phyloP scores from a whole-genome alignment of 2,888 invertebrate species.

The Noctua pronuba region DNA sequence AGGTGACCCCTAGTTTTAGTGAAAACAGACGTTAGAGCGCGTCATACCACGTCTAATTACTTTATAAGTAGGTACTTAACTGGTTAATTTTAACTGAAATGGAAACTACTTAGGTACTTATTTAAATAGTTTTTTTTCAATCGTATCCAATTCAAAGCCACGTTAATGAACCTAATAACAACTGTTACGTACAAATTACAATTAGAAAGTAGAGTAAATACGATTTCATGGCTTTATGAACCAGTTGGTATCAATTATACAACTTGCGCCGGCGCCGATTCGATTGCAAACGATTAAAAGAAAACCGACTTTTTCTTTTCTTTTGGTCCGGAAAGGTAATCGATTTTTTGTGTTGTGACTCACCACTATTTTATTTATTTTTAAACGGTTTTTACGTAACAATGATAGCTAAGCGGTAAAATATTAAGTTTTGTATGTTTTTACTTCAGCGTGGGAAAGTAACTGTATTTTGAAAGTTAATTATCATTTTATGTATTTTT shows the following conservation, averaged over 20 bases:
- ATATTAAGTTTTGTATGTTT: not conserved
- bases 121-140: not conserved
- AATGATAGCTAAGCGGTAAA: conserved; percentile 11
- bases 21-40: not conserved
- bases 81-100: not conserved
- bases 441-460: conserved; percentile 48
- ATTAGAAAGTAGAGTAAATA: conserved; percentile 82
- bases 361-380: conserved; percentile 4
- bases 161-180: conserved; percentile 51
- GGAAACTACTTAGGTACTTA: not conserved
- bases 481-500: not conserved
- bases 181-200: conserved; percentile 64
- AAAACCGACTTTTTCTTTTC: conserved; percentile 55
- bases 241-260: conserved; percentile 67
- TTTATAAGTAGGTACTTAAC: not conserved
- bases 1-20: not conserved
- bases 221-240: conserved; percentile 73
- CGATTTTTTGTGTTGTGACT: conserved; percentile 45
- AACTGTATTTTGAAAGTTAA: conserved; percentile 40
- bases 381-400: conserved; percentile 29
- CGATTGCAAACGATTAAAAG: conserved; percentile 57
- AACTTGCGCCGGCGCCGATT: conserved; percentile 61
- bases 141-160: conserved; percentile 32
- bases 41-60: not conserved
- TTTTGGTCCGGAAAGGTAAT: conserved; percentile 50